Conservation (phyloP, 1,140 invertebrate species). For the Geopemphigus sp. region DNA sequence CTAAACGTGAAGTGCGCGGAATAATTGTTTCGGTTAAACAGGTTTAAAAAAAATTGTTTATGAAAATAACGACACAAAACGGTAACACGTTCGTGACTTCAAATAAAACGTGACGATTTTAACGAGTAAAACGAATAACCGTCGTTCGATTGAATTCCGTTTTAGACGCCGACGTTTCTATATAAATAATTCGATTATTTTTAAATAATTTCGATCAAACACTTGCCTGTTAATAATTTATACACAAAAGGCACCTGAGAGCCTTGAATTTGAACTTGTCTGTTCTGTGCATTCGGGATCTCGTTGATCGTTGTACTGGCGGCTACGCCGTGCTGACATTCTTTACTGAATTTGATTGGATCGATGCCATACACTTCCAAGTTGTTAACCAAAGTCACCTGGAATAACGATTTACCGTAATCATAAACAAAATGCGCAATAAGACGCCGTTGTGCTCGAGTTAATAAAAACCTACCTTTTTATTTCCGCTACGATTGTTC, state of each 20-base stretch:
- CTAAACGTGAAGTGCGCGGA: no score
- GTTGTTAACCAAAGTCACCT: conserved; percentile 86
- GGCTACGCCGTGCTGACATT: conserved; percentile 79
- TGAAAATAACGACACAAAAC: background rate
- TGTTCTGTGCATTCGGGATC: conserved; percentile 69
- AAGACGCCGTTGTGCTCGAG: no score
- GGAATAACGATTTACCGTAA: no score
- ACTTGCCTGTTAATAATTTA: conserved; percentile 68
- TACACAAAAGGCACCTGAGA: conserved; percentile 81
- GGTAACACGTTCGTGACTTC: no score
- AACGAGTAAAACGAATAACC: no score
- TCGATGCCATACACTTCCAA: conserved; percentile 81
- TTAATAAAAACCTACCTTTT: conserved; percentile 77
- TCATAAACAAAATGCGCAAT: no score
- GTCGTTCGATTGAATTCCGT: no score
- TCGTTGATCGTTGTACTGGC: conserved; percentile 81
- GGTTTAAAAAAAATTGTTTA: no score
- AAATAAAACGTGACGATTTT: no score
- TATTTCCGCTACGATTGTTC: conserved; percentile 76
- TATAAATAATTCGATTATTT: no score
- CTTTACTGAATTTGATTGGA: conserved; percentile 73
- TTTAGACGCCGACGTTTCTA: no score
- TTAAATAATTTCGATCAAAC: conserved; percentile 19
- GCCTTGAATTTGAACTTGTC: conserved; percentile 84
- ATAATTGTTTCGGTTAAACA: no score